Evolutionary conservation across 1,140 invertebrate genomes (phyloP).

Genomic region (Heterodera schachtii): DNA sequence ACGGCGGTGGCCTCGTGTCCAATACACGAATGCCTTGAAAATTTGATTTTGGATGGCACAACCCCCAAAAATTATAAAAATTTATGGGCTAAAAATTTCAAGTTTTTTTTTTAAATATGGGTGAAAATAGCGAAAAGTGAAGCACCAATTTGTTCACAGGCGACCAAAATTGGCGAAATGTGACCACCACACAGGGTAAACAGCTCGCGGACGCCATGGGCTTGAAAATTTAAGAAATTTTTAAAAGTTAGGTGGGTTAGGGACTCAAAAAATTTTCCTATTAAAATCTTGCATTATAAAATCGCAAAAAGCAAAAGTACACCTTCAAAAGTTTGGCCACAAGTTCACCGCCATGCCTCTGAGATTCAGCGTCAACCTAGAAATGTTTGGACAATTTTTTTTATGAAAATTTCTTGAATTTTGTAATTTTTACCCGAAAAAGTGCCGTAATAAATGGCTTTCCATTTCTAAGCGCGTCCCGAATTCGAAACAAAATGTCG

Average conservation of each 20-base stretch:
- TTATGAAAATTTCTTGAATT: neutral
- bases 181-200: slow-evolving; percentile 75
- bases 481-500: neutral
- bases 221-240: slow-evolving; percentile 29
- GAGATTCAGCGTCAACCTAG: slow-evolving; percentile 68
- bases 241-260: no score
- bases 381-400: slow-evolving; percentile 22
- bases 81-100: no score
- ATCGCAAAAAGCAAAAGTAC: no score
- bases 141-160: slow-evolving; percentile 69
- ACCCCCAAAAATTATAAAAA: no score
- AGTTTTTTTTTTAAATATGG: no score
- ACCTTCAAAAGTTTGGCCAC: slow-evolving; percentile 73
- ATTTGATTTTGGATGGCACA: neutral
- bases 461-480: neutral
- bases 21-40: slow-evolving; percentile 71
- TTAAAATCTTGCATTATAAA: no score
- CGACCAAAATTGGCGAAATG: slow-evolving; percentile 74
- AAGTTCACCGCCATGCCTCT: slow-evolving; percentile 72
- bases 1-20: slow-evolving; percentile 73
- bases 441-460: slow-evolving; percentile 7
- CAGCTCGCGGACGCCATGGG: slow-evolving; percentile 71
- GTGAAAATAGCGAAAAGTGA: no score
- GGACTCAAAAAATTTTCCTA: no score
- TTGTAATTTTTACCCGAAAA: slow-evolving; percentile 7